A percentile compares a stretch with the other conserved stretches of the same genome.
phyloP scores from a whole-genome alignment of 2,888 invertebrate genomes.

The Xanthorhoe spadicearia region DNA sequence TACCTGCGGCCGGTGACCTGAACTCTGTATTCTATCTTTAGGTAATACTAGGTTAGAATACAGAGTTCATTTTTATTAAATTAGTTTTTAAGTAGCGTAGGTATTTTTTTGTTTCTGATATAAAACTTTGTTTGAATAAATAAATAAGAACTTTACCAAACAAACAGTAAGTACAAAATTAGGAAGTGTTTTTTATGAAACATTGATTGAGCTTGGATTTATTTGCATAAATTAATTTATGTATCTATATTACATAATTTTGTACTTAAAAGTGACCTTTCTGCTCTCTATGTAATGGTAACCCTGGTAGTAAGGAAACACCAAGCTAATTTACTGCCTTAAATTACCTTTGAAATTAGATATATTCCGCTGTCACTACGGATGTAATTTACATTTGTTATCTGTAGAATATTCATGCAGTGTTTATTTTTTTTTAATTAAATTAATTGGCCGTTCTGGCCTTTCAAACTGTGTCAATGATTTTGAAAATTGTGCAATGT shows the following conservation, averaged over 20 bases:
- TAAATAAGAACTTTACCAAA: no score
- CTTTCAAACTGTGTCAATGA: conserved; percentile 1
- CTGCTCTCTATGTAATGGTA: conserved; percentile 46
- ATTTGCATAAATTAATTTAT: no score
- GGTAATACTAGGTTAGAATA: no score
- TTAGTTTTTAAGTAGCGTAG: no score
- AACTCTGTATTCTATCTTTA: no score
- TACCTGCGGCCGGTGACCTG: no score
- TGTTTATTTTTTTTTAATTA: conserved; percentile 14
- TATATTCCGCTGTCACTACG: conserved; percentile 65
- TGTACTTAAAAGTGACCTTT: background rate
- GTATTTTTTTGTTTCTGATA: no score
- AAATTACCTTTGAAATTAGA: conserved; percentile 68
- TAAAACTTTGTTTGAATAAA: no score
- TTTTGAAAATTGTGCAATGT: background rate
- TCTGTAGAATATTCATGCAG: conserved; percentile 64
- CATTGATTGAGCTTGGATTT: no score
- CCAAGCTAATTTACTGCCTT: conserved; percentile 64
- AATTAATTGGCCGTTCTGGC: conserved; percentile 11
- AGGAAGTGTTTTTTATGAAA: no score
- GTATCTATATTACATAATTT: background rate
- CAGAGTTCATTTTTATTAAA: no score
- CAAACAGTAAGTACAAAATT: no score
- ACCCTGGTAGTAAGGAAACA: conserved; percentile 59
- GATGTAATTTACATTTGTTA: conserved; percentile 68